These are phyloP conservation scores for Drosophila tropicalis DNA, from an alignment of 1,140 invertebrate species.

Conservation along the genomic window DNA sequence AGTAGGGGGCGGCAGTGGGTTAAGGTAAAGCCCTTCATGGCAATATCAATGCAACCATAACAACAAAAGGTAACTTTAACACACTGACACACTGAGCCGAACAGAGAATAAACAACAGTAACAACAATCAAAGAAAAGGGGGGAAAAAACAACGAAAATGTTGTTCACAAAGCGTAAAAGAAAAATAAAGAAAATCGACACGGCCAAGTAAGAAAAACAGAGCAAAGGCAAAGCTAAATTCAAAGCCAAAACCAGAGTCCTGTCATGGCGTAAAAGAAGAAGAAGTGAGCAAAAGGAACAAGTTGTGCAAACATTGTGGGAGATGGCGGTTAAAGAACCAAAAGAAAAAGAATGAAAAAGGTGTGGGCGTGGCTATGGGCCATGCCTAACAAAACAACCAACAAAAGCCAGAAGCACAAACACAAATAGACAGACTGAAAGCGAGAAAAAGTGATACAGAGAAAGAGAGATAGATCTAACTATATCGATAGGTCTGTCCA, in stretches of 20 bases:
- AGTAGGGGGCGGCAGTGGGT: neutral
- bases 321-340: neutral
- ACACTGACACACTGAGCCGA: slow-evolving; percentile 57
- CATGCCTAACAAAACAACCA: slow-evolving; percentile 7
- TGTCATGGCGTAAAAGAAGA: neutral
- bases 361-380: slow-evolving; percentile 1
- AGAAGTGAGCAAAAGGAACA: no score
- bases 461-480: neutral
- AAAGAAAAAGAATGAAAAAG: slow-evolving; percentile 1
- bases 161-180: slow-evolving; percentile 47
- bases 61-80: slow-evolving; percentile 26
- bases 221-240: slow-evolving; percentile 28
- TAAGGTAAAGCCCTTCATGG: neutral
- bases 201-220: slow-evolving; percentile 15
- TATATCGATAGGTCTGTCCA: slow-evolving; percentile 11
- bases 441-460: no score
- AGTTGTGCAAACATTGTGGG: slow-evolving; percentile 17
- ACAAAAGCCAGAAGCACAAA: neutral
- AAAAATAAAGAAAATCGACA: slow-evolving; percentile 25
- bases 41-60: slow-evolving; percentile 24
- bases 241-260: slow-evolving; percentile 18
- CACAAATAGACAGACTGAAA: neutral
- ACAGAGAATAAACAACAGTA: slow-evolving; percentile 30
- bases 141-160: slow-evolving; percentile 47
- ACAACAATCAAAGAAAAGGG: slow-evolving; percentile 25